These are phyloP conservation scores for Indicator indicator DNA, from an alignment of 2,113 vertebrate species.

Conservation along the genomic window DNA sequence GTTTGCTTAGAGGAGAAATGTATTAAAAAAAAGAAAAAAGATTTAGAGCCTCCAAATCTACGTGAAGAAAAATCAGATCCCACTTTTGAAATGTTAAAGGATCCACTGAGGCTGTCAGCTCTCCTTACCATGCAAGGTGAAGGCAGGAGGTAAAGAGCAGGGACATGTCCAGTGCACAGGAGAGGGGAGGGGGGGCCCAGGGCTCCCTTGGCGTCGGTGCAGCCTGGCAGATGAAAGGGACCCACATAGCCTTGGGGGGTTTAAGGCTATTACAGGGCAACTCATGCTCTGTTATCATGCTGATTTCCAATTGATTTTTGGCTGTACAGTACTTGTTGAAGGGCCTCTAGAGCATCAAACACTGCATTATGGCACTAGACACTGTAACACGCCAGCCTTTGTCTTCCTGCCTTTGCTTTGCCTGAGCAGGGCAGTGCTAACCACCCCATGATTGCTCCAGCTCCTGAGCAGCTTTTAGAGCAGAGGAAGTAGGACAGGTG, in stretches of 20 bases:
- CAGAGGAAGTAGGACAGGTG: not conserved
- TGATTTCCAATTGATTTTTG: slow-evolving; percentile 81
- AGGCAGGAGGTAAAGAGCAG: slow-evolving; percentile 26
- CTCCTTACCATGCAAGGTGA: slow-evolving; percentile 12
- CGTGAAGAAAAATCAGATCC: slow-evolving; percentile 41
- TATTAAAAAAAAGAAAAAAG: not conserved
- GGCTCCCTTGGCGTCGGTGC: slow-evolving; percentile 13
- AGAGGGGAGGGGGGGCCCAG: not conserved
- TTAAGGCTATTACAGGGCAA: slow-evolving; percentile 76
- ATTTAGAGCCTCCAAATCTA: not conserved
- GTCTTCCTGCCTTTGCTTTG: slow-evolving; percentile 48
- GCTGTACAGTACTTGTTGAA: slow-evolving; percentile 76
- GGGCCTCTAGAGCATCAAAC: slow-evolving; percentile 72
- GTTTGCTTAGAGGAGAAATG: not conserved
- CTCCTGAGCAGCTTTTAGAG: slow-evolving; percentile 8
- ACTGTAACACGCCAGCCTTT: slow-evolving; percentile 22
- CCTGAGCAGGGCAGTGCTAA: slow-evolving; percentile 14
- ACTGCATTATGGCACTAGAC: slow-evolving; percentile 40
- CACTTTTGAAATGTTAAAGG: slow-evolving; percentile 19
- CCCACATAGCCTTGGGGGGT: slow-evolving; percentile 66
- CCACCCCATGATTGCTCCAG: not conserved
- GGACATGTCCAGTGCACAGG: not conserved
- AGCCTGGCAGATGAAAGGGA: slow-evolving; percentile 70
- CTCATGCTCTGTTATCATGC: slow-evolving; percentile 77
- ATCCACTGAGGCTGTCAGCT: slow-evolving; percentile 16